Conservation (phyloP, 2,113 vertebrate species). For the Notothenia rossii region DNA sequence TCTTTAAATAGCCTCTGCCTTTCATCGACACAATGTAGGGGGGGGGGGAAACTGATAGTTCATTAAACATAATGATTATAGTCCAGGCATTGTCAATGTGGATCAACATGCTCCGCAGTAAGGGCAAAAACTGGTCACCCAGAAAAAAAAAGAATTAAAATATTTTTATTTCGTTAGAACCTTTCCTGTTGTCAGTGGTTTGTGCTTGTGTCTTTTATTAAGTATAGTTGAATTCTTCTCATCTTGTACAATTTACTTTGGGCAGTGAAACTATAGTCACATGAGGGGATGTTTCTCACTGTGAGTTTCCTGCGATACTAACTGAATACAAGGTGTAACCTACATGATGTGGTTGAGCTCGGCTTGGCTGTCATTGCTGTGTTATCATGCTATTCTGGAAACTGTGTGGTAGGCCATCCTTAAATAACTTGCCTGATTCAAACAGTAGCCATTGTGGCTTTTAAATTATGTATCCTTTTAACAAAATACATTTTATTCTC, state of each 20-base stretch:
- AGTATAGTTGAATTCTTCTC: background rate
- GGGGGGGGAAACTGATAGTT: too few relatives aligned
- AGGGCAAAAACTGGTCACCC: too few relatives aligned
- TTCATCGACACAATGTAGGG: too few relatives aligned
- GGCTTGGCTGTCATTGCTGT: background rate
- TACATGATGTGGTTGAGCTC: background rate
- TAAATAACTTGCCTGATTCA: background rate
- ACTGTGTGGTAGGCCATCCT: background rate
- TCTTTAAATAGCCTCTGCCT: too few relatives aligned
- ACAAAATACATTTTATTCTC: background rate
- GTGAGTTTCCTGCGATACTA: conserved; percentile 2
- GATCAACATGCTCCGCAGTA: too few relatives aligned
- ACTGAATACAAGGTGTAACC: background rate
- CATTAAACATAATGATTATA: too few relatives aligned
- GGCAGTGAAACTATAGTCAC: background rate
- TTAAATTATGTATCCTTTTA: background rate
- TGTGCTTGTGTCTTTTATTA: too few relatives aligned
- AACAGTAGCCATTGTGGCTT: background rate
- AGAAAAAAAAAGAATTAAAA: too few relatives aligned
- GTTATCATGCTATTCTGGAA: background rate
- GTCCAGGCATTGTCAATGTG: too few relatives aligned
- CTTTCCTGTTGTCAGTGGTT: too few relatives aligned
- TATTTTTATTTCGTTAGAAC: too few relatives aligned
- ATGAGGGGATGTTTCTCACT: background rate
- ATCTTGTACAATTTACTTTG: background rate